A percentile compares a stretch with the other conserved stretches of the same genome.
These are phyloP conservation scores for Lontra canadensis DNA, from an alignment of 2,113 vertebrate genomes.

Conservation along the genomic window DNA sequence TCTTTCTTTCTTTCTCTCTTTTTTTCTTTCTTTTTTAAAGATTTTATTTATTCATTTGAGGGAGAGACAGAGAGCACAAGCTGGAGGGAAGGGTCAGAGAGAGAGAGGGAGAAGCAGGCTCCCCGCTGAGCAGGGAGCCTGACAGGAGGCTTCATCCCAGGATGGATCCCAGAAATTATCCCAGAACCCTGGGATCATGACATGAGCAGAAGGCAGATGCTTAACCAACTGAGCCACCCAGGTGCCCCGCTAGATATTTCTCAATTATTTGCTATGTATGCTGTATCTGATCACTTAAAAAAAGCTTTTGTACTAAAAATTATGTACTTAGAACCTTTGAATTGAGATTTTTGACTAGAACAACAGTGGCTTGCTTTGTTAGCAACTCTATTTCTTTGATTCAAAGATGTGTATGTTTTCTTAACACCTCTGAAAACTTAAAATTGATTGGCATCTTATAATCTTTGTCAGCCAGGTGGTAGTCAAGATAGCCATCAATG, in stretches of 20 bases:
- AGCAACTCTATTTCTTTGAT: constrained; percentile 14
- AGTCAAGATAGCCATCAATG: not conserved
- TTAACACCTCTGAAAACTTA: not conserved
- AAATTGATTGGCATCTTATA: not conserved
- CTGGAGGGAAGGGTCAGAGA: not conserved
- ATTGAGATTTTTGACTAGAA: constrained; percentile 19
- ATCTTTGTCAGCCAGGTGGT: not conserved
- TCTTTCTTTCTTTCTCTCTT: too few species aligned
- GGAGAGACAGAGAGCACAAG: not conserved
- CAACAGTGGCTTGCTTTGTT: not conserved
- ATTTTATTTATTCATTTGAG: not conserved
- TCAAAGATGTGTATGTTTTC: not conserved
- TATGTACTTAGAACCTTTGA: not conserved
- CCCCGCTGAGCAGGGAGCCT: too few species aligned
- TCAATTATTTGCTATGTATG: not conserved
- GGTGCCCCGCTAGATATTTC: not conserved
- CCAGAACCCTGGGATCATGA: too few species aligned
- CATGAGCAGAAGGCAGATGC: not conserved
- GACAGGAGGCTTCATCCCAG: not conserved
- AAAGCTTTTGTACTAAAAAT: not conserved
- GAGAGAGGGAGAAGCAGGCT: not conserved
- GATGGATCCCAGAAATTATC: not conserved
- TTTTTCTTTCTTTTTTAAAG: not conserved
- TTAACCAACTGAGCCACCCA: not conserved
- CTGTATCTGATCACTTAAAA: not conserved